Base-by-base conservation (phyloP, 2,797 vertebrate species). In the Acanthis flammea region DNA sequence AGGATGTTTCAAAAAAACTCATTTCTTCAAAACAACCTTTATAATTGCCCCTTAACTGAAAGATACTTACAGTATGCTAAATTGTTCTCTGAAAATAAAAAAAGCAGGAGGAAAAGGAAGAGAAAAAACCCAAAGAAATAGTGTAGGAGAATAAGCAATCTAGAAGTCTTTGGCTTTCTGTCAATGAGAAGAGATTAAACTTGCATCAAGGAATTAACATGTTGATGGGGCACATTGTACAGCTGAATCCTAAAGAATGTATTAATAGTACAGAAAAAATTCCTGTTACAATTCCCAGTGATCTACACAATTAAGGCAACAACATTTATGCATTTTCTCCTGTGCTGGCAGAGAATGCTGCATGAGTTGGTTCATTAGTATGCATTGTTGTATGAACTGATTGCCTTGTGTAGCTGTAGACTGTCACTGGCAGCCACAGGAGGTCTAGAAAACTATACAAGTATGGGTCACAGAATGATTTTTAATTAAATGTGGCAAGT, bases 401-500 rank as follows among this genome's bases (percentile, higher is more conserved):
- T 95, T 96, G 87, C 93, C 82, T 78, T 2, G 54, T 48, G 81
- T 78, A 50, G 62, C 81, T 63, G 28, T 66, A 78, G 91, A 86
- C 87, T 86, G 88, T 81, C 86, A 93, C 66, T 95, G 86, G 47
- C 35, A 94, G 73, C 71, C 80, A 93, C 33, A 75, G 65, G 73
- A 95, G 37, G 25, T 73, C 72, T 77, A 77, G 48, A 66, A 93
- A 95, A 88, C 95, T 88, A 68, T 90, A 41, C 30, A 91, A 87
- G 45, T 88, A 55, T 89, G 72, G 57, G 76, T 94, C 80, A 92
- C 77, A 75, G 79, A 91, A 79, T 90, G 61, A 61, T 94, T 96
- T 96, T 92, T 87, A 95, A 94, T 95, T 96, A 88, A 96, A 96
- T 86, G 33, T 88, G 42, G 23, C 42, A 94, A 91, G 73, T 72